Evolutionary conservation across 2,888 invertebrate genomes (phyloP).

Genomic region (Zhuqinia jingwanae): DNA sequence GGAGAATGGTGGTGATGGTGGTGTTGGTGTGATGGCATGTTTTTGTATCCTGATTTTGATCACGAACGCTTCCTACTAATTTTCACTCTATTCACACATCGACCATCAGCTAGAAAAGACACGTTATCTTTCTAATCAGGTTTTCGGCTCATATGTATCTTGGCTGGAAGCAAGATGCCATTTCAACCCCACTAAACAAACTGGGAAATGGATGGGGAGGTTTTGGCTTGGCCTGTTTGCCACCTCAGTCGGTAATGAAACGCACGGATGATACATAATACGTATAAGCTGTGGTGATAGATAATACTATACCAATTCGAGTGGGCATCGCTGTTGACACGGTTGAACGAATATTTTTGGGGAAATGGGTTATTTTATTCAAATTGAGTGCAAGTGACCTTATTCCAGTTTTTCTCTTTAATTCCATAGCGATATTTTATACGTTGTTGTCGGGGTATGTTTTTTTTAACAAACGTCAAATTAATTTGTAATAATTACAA

Average conservation of each 20-base stretch:
- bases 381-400: too few species aligned
- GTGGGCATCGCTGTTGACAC: too few species aligned
- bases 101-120: neutral
- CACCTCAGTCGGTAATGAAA: neutral
- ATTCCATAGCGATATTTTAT: too few species aligned
- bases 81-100: constrained; percentile 36
- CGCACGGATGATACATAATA: too few species aligned
- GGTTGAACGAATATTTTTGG: too few species aligned
- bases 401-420: too few species aligned
- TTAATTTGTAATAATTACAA: too few species aligned
- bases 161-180: constrained; percentile 33
- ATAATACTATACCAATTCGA: too few species aligned
- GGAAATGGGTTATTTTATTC: too few species aligned
- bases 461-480: too few species aligned
- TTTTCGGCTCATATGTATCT: constrained; percentile 33
- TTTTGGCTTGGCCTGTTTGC: neutral
- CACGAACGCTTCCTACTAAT: constrained; percentile 55
- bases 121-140: constrained; percentile 39
- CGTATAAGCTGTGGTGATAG: too few species aligned
- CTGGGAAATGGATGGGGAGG: neutral
- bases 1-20: neutral
- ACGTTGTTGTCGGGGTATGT: too few species aligned
- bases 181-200: neutral
- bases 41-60: constrained; percentile 42
- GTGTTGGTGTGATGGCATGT: neutral